phyloP scores from a whole-genome alignment of 2,888 invertebrate genomes.

The Caenorhabditis plicata region DNA sequence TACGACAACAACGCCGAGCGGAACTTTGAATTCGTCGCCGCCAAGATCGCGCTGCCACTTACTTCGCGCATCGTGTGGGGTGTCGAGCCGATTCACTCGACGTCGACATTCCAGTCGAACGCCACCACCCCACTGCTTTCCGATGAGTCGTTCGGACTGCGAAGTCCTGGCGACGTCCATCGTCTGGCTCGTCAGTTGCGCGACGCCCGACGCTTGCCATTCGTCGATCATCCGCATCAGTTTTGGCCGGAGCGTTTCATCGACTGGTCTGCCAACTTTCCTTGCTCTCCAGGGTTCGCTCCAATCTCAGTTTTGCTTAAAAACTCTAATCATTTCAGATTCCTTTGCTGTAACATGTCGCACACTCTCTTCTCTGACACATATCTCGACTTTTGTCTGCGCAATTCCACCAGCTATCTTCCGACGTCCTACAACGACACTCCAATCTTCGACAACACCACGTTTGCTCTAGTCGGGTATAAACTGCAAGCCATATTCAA shows the following conservation, averaged over 20 bases:
- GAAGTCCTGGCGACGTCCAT: constrained; percentile 18
- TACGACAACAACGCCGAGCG: constrained; percentile 62
- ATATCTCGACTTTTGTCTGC: constrained; percentile 43
- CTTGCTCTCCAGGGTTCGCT: constrained; percentile 34
- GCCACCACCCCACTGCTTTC: constrained; percentile 34
- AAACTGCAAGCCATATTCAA: no score
- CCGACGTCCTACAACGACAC: constrained; percentile 63
- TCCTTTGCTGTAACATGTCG: constrained; percentile 44
- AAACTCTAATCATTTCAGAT: constrained; percentile 8
- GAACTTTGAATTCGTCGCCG: constrained; percentile 48
- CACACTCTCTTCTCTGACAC: constrained; percentile 32
- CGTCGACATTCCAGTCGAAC: constrained; percentile 47
- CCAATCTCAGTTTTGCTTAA: neutral
- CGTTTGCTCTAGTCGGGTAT: constrained; percentile 57
- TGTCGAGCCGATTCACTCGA: constrained; percentile 36
- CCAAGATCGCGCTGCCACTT: constrained; percentile 57
- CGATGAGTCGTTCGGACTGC: constrained; percentile 19
- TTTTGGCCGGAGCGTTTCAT: constrained; percentile 63
- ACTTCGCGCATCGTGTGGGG: constrained; percentile 59
- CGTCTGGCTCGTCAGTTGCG: constrained; percentile 21
- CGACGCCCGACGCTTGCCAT: constrained; percentile 45
- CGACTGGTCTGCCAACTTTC: constrained; percentile 45
- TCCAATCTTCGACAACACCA: constrained; percentile 60
- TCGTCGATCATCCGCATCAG: constrained; percentile 47
- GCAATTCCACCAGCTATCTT: constrained; percentile 57